phyloP scores from a whole-genome alignment of 30 jellyfish, hydroid and myxozoan genomes.

The Aurelia coerulea region DNA sequence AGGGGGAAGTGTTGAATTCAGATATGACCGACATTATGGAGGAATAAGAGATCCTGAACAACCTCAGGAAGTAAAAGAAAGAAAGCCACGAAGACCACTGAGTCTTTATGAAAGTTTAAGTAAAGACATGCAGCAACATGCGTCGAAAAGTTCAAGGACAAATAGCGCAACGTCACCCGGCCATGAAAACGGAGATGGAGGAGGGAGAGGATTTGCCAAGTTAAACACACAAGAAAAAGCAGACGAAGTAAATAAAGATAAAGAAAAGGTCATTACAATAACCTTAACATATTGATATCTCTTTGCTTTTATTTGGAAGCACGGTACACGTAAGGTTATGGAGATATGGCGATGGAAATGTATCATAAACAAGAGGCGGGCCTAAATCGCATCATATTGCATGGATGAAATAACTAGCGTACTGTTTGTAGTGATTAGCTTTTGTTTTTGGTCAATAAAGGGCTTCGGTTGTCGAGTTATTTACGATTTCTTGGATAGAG shows the following conservation, averaged over 20 bases:
- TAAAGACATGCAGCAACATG: conserved; percentile 14
- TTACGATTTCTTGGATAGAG: too few species aligned
- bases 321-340: too few species aligned
- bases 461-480: too few species aligned
- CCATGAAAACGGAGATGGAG: conserved; percentile 39
- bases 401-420: too few species aligned
- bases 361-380: too few species aligned
- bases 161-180: conserved; percentile 61
- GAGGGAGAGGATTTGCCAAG: conserved; percentile 15
- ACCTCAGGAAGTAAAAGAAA: conserved; percentile 18
- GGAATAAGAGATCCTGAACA: conserved; percentile 39
- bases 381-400: too few species aligned
- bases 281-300: background rate
- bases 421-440: too few species aligned
- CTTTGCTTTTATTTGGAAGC: too few species aligned
- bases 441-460: too few species aligned
- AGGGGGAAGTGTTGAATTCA: conserved; percentile 52
- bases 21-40: conserved; percentile 52
- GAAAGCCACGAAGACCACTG: conserved; percentile 54
- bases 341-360: too few species aligned
- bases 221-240: conserved; percentile 51
- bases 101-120: conserved; percentile 59
- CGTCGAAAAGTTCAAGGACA: background rate
- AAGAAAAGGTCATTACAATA: conserved; percentile 20
- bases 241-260: conserved; percentile 52